Evolutionary conservation across 1,140 invertebrate genomes (phyloP).

Genomic region (Cyclargus thomasi): DNA sequence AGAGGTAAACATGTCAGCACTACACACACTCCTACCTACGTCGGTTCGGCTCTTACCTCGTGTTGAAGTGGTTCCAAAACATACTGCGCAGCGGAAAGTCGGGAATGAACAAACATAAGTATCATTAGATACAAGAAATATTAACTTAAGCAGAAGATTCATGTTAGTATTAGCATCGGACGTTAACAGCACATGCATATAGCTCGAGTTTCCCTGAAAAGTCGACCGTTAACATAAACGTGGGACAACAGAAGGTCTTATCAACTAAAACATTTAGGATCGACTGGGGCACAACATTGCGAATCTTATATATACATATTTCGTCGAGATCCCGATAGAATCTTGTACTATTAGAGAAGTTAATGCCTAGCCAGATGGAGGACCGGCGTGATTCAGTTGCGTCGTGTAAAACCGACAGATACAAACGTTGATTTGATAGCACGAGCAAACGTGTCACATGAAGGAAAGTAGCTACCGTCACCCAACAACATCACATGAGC

Average conservation of each 20-base stretch:
- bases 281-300: conserved; percentile 88
- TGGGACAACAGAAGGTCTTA: conserved; percentile 52
- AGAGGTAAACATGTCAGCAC: conserved; percentile 3
- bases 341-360: too few relatives aligned
- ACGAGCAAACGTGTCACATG: too few relatives aligned
- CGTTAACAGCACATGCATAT: conserved; percentile 53
- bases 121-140: conserved; percentile 44
- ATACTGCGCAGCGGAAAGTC: conserved; percentile 87
- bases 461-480: too few relatives aligned
- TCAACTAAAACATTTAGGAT: conserved; percentile 73
- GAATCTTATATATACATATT: conserved; percentile 73
- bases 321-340: conserved; percentile 26
- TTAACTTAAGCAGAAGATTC: conserved; percentile 45
- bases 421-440: too few relatives aligned
- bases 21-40: conserved; percentile 53
- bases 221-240: conserved; percentile 26
- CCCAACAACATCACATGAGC: too few relatives aligned
- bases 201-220: conserved; percentile 20
- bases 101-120: conserved; percentile 65
- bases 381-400: too few relatives aligned
- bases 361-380: too few relatives aligned
- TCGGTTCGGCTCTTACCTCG: conserved; percentile 87
- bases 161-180: conserved; percentile 32
- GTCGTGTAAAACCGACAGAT: too few relatives aligned
- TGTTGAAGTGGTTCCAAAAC: conserved; percentile 98